phyloP scores from a whole-genome alignment of 2,113 vertebrate genomes.

The Xenotilapia longispinis region DNA sequence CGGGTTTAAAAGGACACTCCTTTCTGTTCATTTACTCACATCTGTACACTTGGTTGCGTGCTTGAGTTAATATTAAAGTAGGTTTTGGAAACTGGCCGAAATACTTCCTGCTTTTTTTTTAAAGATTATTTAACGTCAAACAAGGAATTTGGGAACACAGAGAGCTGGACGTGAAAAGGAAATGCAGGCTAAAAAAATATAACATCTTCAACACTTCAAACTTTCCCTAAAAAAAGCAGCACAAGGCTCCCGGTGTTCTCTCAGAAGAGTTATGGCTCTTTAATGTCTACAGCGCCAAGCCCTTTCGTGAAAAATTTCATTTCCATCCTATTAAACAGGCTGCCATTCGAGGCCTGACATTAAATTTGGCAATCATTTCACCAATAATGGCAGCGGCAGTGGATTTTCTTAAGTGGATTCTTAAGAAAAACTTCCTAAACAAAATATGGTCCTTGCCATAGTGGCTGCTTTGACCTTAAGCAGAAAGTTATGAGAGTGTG shows the following conservation, averaged over 20 bases:
- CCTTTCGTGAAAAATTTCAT: conserved; percentile 16
- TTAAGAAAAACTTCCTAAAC: conserved; percentile 35
- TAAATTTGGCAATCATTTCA: conserved; percentile 44
- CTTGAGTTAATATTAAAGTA: conserved; percentile 73
- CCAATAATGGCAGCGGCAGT: conserved; percentile 16
- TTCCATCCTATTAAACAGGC: conserved; percentile 34
- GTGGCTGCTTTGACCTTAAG: conserved; percentile 36
- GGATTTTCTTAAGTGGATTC: conserved; percentile 15
- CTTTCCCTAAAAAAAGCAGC: conserved; percentile 6
- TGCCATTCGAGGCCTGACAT: conserved; percentile 9
- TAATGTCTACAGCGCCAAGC: not conserved
- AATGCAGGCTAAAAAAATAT: conserved; percentile 47
- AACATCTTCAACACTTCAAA: conserved; percentile 26
- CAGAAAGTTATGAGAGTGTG: conserved; percentile 17
- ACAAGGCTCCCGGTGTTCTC: not conserved
- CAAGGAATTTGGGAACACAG: conserved; percentile 44
- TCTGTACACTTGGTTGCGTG: conserved; percentile 70
- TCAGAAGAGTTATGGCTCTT: conserved; percentile 4
- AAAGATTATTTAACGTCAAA: conserved; percentile 34
- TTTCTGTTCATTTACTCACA: conserved; percentile 57
- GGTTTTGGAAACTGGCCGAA: conserved; percentile 53
- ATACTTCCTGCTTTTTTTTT: conserved; percentile 59
- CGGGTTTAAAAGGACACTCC: conserved; percentile 62
- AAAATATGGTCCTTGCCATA: conserved; percentile 13
- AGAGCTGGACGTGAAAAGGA: conserved; percentile 24